phyloP scores from a whole-genome alignment of 2,113 vertebrate species.

The Neotragus pygmaeus region DNA sequence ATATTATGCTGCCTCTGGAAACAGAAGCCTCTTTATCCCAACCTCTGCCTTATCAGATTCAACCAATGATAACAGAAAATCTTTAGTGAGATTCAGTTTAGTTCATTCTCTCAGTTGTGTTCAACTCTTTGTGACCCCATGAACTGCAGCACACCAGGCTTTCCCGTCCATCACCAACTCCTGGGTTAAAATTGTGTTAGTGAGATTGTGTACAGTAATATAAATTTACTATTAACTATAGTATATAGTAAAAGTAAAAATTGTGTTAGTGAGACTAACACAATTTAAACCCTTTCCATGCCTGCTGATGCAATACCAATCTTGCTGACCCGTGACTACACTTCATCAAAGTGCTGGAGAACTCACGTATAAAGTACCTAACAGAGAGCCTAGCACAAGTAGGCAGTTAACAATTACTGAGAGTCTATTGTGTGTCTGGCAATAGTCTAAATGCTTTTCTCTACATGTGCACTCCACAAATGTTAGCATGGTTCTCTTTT shows the following conservation, averaged over 20 bases:
- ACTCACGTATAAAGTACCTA: not conserved
- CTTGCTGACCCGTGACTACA: not conserved
- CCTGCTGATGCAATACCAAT: not conserved
- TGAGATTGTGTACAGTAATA: not conserved
- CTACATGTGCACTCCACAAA: not conserved
- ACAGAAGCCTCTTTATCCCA: not conserved
- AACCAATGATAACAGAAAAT: not conserved
- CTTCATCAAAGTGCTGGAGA: not conserved
- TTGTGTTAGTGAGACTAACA: not conserved
- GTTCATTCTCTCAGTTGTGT: not conserved
- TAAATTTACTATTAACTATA: not conserved
- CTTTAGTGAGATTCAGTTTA: not conserved
- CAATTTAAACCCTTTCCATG: not conserved
- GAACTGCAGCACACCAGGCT: not conserved
- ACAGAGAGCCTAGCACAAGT: not conserved
- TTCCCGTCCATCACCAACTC: not conserved
- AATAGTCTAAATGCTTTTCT: not conserved
- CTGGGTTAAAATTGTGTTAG: not conserved
- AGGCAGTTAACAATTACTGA: slow-evolving; percentile 10
- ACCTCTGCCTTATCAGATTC: not conserved
- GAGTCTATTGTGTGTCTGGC: not conserved
- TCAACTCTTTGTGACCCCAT: not conserved
- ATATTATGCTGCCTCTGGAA: not conserved
- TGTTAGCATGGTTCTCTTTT: not conserved
- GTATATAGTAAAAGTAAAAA: not conserved